Conservation (phyloP, 2,113 vertebrate genomes). For the Leptodactylus fuscus region DNA sequence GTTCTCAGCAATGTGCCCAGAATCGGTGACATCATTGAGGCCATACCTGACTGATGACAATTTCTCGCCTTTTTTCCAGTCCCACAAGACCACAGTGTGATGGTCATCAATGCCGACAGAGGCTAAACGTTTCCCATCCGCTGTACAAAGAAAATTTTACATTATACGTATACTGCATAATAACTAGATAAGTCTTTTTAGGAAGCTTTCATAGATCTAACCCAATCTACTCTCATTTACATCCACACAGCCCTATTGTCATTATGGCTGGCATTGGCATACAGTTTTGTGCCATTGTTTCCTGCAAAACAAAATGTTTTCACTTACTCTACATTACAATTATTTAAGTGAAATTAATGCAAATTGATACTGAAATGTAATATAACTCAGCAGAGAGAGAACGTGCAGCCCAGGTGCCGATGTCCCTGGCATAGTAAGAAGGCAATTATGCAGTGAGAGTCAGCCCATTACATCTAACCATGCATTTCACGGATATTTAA, state of each 20-base stretch:
- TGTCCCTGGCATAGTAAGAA: not conserved
- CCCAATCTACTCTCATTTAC: not conserved
- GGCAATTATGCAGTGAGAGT: not conserved
- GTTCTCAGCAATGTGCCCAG: not conserved
- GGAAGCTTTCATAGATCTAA: no score
- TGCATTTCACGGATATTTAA: not conserved
- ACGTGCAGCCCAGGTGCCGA: not conserved
- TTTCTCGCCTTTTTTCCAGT: constrained; percentile 97
- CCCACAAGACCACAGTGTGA: constrained; percentile 94
- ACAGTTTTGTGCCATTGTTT: not conserved
- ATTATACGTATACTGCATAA: not conserved
- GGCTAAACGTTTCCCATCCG: constrained; percentile 92
- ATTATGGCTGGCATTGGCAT: no score
- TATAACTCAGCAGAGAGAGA: not conserved
- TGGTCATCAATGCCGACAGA: constrained; percentile 95
- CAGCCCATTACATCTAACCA: not conserved
- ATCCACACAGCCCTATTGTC: no score
- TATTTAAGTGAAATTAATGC: constrained; percentile 20
- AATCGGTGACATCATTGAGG: not conserved
- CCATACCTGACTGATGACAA: constrained; percentile 88
- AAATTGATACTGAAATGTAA: not conserved
- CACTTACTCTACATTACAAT: not conserved
- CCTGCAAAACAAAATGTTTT: not conserved
- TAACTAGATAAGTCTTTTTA: no score
- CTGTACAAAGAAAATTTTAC: constrained; percentile 69